Conservation (phyloP, 2,888 invertebrate genomes). For the Daptonema setosum region DNA sequence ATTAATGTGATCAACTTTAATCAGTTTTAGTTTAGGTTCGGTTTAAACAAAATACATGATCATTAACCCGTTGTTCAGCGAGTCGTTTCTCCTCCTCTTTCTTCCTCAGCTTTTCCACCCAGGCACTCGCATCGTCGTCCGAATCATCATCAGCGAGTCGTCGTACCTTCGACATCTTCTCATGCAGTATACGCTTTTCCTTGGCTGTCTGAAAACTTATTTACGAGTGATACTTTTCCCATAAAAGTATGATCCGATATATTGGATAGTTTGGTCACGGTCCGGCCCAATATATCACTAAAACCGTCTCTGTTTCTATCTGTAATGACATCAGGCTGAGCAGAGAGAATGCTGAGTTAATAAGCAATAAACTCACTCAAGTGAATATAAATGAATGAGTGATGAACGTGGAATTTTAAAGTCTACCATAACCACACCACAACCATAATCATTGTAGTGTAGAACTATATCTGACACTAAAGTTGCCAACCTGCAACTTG, state of each 20-base stretch:
- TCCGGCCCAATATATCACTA: no score
- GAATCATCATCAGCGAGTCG: conserved; percentile 46
- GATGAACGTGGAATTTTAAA: background rate
- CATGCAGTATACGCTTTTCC: conserved; percentile 54
- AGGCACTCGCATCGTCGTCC: conserved; percentile 41
- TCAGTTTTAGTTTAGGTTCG: no score
- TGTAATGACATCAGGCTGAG: background rate
- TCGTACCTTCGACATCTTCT: conserved; percentile 22
- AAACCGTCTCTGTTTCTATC: no score
- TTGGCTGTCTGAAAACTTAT: conserved; percentile 38
- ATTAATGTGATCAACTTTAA: no score
- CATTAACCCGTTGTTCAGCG: conserved; percentile 54
- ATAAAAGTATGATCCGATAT: no score
- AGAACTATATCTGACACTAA: no score
- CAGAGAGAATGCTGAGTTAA: background rate
- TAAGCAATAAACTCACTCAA: background rate
- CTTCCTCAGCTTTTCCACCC: conserved; percentile 60
- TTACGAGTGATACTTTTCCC: no score
- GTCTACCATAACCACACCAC: background rate
- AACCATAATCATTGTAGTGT: no score
- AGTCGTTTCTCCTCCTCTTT: conserved; percentile 54
- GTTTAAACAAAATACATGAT: background rate
- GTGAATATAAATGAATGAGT: background rate
- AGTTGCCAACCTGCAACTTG: conserved; percentile 37
- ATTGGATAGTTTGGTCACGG: no score